Base-by-base conservation (phyloP, 2,113 vertebrate genomes). In the Lophotis ruficrista region DNA sequence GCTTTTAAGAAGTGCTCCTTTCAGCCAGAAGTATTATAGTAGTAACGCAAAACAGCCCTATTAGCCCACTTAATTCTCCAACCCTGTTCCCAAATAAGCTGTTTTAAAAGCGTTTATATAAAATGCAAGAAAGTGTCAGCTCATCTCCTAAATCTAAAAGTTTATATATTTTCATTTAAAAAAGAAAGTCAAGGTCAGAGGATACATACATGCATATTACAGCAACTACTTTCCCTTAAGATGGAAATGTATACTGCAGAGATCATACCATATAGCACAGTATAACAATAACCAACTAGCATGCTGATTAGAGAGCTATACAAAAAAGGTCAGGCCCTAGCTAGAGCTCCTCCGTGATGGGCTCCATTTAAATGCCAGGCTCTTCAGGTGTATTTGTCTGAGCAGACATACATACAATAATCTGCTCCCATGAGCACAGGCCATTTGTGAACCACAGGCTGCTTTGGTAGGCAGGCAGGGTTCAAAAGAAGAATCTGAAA, bases 321-420 rank as follows among this genome's bases (percentile, higher is more conserved):
- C 81, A 94, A 96, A 95, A 96, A 94, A 84, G 92, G 91, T 96
- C 91, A 92, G 70, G 82, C 69, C 65, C 83, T 82, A 95, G 94
- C 86, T 81, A 93, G n/a, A 91, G 77, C 89, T 94, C 69, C 51
- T 89, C 61, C 0, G 0, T 72, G 80, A 92, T 50, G 71, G 87
- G 94, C 79, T 94, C 92, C 78, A 87, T 92, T 95, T 90, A 95
- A 97, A 96, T 92, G 95, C 89, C 90, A 94, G 77, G 37, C 50
- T 95, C 77, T 92, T 92, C 91, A 93, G 91, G 73, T 89, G 83
- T 79, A 77, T 95, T 95, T 96, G 83, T 89, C 66, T 87, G 91
- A 92, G 83, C 70, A 94, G 83, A 83, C 89, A 62, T 58, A 91
- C 80, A 50, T 91, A 79, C 58, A 96, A 95, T 93, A 94, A 96